A percentile compares a stretch with the other conserved stretches of the same genome.
These are phyloP conservation scores for Distichodus sexfasciatus DNA, from an alignment of 2,797 vertebrate genomes.

Conservation along the genomic window DNA sequence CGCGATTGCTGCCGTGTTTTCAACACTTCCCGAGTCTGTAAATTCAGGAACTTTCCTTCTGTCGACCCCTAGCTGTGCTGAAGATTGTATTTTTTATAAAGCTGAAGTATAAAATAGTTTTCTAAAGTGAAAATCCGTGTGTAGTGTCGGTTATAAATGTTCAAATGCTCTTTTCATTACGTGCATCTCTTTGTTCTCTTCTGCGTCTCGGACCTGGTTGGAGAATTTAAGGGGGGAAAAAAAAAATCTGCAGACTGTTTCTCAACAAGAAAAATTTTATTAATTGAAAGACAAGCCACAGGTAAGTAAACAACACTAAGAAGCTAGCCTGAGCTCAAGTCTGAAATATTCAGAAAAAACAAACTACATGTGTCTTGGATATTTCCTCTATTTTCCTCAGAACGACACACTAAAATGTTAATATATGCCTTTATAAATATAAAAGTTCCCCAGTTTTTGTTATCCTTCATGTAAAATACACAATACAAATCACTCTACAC, in stretches of 20 bases:
- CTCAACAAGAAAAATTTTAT: conserved; percentile 99
- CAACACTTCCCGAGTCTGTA: too few relatives aligned
- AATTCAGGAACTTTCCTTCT: too few relatives aligned
- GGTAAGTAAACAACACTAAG: conserved; percentile 99
- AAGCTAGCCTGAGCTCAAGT: conserved; percentile 99
- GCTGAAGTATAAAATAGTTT: too few relatives aligned
- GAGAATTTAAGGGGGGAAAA: too few relatives aligned
- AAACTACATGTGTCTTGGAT: conserved; percentile 99
- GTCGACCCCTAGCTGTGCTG: too few relatives aligned
- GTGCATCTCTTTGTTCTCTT: too few relatives aligned
- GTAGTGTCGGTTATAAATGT: too few relatives aligned
- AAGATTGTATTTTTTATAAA: too few relatives aligned
- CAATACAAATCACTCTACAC: conserved; percentile 99
- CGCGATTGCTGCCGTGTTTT: too few relatives aligned
- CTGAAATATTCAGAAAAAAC: conserved; percentile 99
- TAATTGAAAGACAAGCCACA: conserved; percentile 99
- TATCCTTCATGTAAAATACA: conserved; percentile 94
- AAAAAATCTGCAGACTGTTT: background rate
- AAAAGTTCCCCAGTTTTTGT: conserved; percentile 94
- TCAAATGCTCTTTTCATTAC: too few relatives aligned
- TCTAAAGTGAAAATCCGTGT: too few relatives aligned
- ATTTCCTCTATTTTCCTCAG: conserved; percentile 94
- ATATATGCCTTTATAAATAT: conserved; percentile 99
- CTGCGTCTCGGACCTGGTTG: too few relatives aligned
- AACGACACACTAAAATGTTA: conserved; percentile 99